Evolutionary conservation across 2,888 invertebrate genomes (phyloP), one percentile per base, ranked within the genome.

Genomic region (Megastigmus dorsalis): DNA sequence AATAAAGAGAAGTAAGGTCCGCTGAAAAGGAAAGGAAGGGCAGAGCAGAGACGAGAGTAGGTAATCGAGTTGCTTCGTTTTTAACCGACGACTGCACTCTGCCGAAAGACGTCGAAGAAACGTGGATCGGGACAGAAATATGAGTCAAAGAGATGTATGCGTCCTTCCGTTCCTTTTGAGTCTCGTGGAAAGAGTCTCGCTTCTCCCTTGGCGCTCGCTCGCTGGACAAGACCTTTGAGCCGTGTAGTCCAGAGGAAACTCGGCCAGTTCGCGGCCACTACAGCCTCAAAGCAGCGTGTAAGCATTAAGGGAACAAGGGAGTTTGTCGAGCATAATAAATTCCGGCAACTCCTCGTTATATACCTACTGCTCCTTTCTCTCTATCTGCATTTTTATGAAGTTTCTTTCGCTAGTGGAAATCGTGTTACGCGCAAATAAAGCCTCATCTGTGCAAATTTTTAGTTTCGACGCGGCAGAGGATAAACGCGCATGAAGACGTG

Each of bases 61-160:
- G 82, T 82, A 84, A 85, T 84, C 83, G 83, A 82, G 84, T 84
- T 84, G 82, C 78, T 78, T 77, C 74, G 59, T 33, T 52, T 43
- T 63, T 13, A 55, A 41, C 65, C n/a, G 50, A n/a, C 36, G n/a
- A n/a, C n/a, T n/a, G n/a, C n/a, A n/a, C n/a, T n/a, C n/a, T n/a
- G n/a, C n/a, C n/a, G 63, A 54, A 48, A 50, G 38, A 28, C 38
- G 20, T n/a, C n/a, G n/a, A n/a, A n/a, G n/a, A n/a, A n/a, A n/a
- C n/a, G n/a, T n/a, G n/a, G n/a, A n/a, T 15, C 6, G 48, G 66
- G 60, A 77, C 70, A 62, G 78, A 79, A 77, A 71, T 79, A 76
- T 75, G 77, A 77, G 72, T 62, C 74, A 75, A 78, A 79, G 74
- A 66, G 59, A 52, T 41, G 20, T n/a, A n/a, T n/a, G n/a, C n/a